Evolutionary conservation across 2,113 vertebrate genomes (phyloP).

Genomic region (Cynoglossus semilaevis): DNA sequence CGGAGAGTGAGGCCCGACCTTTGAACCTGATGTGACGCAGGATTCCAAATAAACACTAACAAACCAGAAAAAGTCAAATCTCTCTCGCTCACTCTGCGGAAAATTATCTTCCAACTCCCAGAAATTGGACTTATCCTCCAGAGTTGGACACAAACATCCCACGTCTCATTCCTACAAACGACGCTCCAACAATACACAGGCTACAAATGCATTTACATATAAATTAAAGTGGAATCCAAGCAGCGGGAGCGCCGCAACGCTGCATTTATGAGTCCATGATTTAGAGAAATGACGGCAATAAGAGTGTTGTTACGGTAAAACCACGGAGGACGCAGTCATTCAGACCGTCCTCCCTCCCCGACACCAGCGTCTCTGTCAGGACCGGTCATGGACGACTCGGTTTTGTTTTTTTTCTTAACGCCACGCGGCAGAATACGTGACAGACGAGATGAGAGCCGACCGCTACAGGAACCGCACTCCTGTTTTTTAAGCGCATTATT

Average conservation of each 20-base stretch:
- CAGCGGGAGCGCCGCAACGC: conserved; percentile 35
- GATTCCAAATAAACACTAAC: no score
- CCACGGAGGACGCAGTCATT: conserved; percentile 47
- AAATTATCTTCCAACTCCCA: conserved; percentile 17
- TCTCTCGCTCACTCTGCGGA: neutral
- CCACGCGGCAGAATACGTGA: conserved; percentile 6
- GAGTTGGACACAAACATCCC: conserved; percentile 43
- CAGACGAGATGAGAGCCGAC: conserved; percentile 20
- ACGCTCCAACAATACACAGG: conserved; percentile 64
- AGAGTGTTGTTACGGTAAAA: conserved; percentile 52
- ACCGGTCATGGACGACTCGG: neutral
- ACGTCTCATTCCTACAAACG: conserved; percentile 59
- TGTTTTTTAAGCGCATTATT: conserved; percentile 30
- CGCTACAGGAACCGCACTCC: neutral
- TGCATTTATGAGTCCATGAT: conserved; percentile 59
- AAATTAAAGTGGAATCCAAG: conserved; percentile 63
- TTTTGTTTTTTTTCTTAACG: conserved; percentile 19
- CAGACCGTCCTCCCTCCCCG: conserved; percentile 16
- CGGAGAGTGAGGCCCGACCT: no score
- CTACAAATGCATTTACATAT: conserved; percentile 68
- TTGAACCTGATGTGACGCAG: no score
- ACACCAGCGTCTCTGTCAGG: conserved; percentile 30
- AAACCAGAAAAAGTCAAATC: neutral
- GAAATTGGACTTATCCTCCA: conserved; percentile 36
- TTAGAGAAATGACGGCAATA: conserved; percentile 68